Conservation (phyloP, 1,140 invertebrate genomes). For the Drosophila kurseongensis region DNA sequence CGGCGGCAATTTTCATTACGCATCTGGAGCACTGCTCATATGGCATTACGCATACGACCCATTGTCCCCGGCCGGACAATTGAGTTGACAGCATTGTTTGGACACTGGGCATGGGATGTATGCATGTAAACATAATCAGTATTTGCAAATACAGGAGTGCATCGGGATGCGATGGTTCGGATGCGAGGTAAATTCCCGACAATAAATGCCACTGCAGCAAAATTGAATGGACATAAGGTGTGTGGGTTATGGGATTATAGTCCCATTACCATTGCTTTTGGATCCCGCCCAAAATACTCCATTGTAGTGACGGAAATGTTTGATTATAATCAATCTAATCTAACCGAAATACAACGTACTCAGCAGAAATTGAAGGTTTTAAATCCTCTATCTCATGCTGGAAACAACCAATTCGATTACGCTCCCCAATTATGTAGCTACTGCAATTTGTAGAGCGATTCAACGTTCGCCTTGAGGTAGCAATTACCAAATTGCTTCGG, state of each 20-base stretch:
- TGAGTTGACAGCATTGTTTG: slow-evolving; percentile 72
- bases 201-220: slow-evolving; percentile 15
- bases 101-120: slow-evolving; percentile 65
- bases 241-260: slow-evolving; percentile 31
- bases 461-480: slow-evolving; percentile 30
- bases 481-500: slow-evolving; percentile 64
- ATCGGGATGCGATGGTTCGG: slow-evolving; percentile 7
- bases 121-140: slow-evolving; percentile 83
- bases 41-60: slow-evolving; percentile 75
- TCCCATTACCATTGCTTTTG: slow-evolving; percentile 13
- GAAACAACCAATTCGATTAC: slow-evolving; percentile 10
- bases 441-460: slow-evolving; percentile 28
- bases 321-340: slow-evolving; percentile 37
- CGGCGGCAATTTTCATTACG: slow-evolving; percentile 72
- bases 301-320: slow-evolving; percentile 9
- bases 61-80: slow-evolving; percentile 67
- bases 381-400: background rate
- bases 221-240: slow-evolving; percentile 15
- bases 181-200: background rate
- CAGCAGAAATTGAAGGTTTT: slow-evolving; percentile 17
- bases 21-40: slow-evolving; percentile 75
- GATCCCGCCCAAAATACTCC: background rate
- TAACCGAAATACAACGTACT: slow-evolving; percentile 25
- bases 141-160: slow-evolving; percentile 78
- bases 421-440: slow-evolving; percentile 28